Evolutionary conservation across 2,888 invertebrate genomes (phyloP), one percentile per base, ranked within the genome.

Genomic region (Reticulitermes lucifugus): DNA sequence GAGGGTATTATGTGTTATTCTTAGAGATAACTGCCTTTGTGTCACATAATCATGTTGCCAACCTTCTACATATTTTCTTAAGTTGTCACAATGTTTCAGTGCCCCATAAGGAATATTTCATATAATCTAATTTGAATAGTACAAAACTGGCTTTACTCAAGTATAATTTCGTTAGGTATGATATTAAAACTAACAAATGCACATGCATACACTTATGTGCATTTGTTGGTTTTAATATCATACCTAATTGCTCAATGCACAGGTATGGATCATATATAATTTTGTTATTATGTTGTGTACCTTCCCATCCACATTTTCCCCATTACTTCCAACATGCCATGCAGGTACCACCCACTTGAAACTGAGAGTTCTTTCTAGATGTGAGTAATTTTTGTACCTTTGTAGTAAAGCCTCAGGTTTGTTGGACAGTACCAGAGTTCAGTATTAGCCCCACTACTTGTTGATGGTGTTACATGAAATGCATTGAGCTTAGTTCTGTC

Each of bases 41-140:
- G n/a, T 1, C n/a, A 14, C 25, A 65, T 65, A 65, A n/a, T 65
- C 65, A 65, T 65, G 25, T 65, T n/a, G 65, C 65, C n/a, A 65
- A 65, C 65, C 10, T 25, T 65, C 7, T 25, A 65, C 55, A 55
- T 65, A 65, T n/a, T 55, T 65, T 65, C n/a, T 65, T 65, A 65
- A n/a, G 25, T 60, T 60, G 18, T 60, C 60, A 60, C n/a, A 60
- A 6, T 65, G 25, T 65, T 3, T 65, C 12, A 14, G 14, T 55
- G 65, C n/a, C 65, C 25, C 65, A 25, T 65, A 43, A 35, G 6
- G n/a, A 51, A 55, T 79, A 79, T 79, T 79, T 79, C 51, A 46
- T 51, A 51, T 51, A 79, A 51, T 79, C 12, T 79, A 79, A 55
- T 46, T 79, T 79, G 51, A 79, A 79, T 77, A 79, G 79, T 79